Evolutionary conservation across 2,888 invertebrate genomes (phyloP).

Genomic region (Ectropis crepuscularia): DNA sequence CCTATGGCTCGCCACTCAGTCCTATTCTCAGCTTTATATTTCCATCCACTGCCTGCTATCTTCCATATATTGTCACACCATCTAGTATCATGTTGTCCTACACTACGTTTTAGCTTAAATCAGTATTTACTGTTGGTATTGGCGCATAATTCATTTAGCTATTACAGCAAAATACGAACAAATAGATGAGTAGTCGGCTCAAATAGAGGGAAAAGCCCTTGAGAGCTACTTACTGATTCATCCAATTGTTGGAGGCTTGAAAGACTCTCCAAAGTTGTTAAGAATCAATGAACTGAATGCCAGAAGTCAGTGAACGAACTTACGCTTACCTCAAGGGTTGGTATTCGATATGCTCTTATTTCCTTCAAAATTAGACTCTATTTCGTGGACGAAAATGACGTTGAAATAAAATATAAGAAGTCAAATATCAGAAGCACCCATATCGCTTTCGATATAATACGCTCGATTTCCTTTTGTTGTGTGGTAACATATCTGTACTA

Average conservation of each 20-base stretch:
- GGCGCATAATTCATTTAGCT: not conserved
- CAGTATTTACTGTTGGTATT: not conserved
- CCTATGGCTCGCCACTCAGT: no score
- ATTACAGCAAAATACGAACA: not conserved
- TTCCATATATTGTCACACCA: no score
- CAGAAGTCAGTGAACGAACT: slow-evolving; percentile 13
- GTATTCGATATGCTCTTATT: not conserved
- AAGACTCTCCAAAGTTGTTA: slow-evolving; percentile 24
- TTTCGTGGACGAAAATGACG: not conserved
- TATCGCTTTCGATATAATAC: slow-evolving; percentile 13
- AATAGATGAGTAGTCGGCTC: slow-evolving; percentile 7
- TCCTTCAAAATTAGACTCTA: slow-evolving; percentile 6
- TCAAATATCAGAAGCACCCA: slow-evolving; percentile 1
- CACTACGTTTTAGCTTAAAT: no score
- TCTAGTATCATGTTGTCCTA: no score
- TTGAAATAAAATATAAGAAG: not conserved
- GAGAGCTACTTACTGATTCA: slow-evolving; percentile 16
- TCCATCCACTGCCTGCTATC: no score
- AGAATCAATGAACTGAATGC: slow-evolving; percentile 25
- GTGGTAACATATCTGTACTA: slow-evolving; percentile 2
- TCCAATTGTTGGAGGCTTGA: slow-evolving; percentile 13
- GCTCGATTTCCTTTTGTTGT: slow-evolving; percentile 18
- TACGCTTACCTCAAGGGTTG: slow-evolving; percentile 3
- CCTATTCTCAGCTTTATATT: no score
- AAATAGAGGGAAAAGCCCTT: slow-evolving; percentile 4